phyloP scores from a whole-genome alignment of 2,797 vertebrate species.

The Botia almorhae region DNA sequence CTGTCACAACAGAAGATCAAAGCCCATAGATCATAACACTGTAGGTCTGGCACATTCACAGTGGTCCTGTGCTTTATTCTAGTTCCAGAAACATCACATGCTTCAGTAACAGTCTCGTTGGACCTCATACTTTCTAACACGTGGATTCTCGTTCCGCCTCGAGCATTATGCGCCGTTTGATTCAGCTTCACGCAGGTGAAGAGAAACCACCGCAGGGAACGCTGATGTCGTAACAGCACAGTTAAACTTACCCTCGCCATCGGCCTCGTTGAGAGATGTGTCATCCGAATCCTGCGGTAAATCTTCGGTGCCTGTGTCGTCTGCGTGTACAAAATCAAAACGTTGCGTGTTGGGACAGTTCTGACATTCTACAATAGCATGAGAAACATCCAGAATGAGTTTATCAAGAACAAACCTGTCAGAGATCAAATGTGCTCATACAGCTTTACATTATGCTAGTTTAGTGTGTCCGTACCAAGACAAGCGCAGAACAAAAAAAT shows the following conservation, averaged over 20 bases:
- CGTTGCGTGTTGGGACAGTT: slow-evolving; percentile 30
- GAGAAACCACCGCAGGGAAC: not conserved
- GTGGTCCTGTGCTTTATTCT: no score
- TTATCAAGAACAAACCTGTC: slow-evolving; percentile 35
- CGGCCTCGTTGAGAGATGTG: not conserved
- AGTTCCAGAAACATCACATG: not conserved
- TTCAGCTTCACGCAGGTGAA: not conserved
- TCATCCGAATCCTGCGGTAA: not conserved
- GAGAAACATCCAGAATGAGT: slow-evolving; percentile 17
- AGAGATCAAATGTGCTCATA: not conserved
- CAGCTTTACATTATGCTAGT: not conserved
- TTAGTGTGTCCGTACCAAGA: not conserved
- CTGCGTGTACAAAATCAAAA: not conserved
- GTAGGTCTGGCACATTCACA: not conserved
- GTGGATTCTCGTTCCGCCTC: not conserved
- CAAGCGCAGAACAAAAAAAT: no score
- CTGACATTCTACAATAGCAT: not conserved
- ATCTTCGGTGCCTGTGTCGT: not conserved
- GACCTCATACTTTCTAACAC: not conserved
- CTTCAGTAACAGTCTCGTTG: not conserved
- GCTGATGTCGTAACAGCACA: not conserved
- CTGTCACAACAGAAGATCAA: not conserved
- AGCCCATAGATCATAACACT: not conserved
- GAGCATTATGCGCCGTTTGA: not conserved
- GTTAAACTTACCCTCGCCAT: not conserved